Evolutionary conservation across 2,113 vertebrate genomes (phyloP), one percentile per base, ranked within the genome.

Genomic region (Nibea albiflora): DNA sequence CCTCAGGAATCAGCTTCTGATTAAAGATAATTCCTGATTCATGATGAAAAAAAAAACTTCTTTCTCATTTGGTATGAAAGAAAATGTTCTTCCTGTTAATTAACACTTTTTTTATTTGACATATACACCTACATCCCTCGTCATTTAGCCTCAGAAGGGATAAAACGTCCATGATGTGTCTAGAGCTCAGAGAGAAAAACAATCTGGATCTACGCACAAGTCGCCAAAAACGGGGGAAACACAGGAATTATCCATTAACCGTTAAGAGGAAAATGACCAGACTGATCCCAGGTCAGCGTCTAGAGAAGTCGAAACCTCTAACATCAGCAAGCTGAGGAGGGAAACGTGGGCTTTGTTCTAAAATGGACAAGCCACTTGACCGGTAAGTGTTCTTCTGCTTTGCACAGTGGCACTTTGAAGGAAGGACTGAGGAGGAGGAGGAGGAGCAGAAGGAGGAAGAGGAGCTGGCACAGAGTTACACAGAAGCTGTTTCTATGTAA

Each of bases 341-440:
- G 76, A 73, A 88, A 90, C 31, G 6, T 15, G 46, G 76, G 31
- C 76, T 92, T 89, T 93, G 87, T 77, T 84, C 75, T 50, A 47
- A 68, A 39, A 76, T 57, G 72, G 81, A 78, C 63, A 83, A 77
- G 74, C 79, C 76, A 81, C 81, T 84, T 24, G 20, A 81, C 69
- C 75, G 69, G 71, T 50, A 72, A 76, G 58, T 54, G 89, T 83
- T 83, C 71, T 85, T 92, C 94, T 92, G 94, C 92, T 83, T 72
- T 76, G 81, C 86, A 82, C 78, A 86, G 94, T 93, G 95, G 95
- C 96, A 96, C 96, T 95, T 64, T 95, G 88, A 92, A 89, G 76
- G 74, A 85, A 62, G 84, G 57, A 52, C 31, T 47, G 94, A 95
- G 94, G 95, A 94, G 53, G 15, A 57, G 53, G 15, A 57, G 22